These are phyloP conservation scores for Tapirus terrestris DNA, from an alignment of 2,113 vertebrate genomes.

Conservation along the genomic window DNA sequence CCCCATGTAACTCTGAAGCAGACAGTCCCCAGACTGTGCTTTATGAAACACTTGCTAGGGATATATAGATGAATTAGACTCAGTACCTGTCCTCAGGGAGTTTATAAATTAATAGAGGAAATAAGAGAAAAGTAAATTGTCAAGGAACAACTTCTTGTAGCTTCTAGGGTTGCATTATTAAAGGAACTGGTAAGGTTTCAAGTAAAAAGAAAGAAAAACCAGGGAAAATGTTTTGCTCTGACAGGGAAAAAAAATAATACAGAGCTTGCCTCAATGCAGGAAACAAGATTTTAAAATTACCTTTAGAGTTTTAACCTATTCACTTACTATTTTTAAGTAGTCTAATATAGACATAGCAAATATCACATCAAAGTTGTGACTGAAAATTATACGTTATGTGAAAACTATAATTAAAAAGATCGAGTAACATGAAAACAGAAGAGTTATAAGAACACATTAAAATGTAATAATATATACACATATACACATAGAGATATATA, in stretches of 20 bases:
- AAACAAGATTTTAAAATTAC: slow-evolving; percentile 41
- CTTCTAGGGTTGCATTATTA: background rate
- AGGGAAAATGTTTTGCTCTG: background rate
- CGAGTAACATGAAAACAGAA: slow-evolving; percentile 32
- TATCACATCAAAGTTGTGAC: slow-evolving; percentile 47
- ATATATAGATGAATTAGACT: slow-evolving; percentile 18
- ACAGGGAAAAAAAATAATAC: background rate
- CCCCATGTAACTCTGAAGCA: background rate
- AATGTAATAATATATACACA: background rate
- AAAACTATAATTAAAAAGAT: slow-evolving; percentile 62
- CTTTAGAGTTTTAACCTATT: slow-evolving; percentile 39
- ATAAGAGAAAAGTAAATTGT: slow-evolving; percentile 37
- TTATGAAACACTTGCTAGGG: background rate
- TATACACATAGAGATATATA: background rate
- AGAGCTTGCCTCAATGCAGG: background rate
- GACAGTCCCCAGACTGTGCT: background rate
- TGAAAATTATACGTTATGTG: slow-evolving; percentile 41
- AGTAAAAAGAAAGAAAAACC: slow-evolving; percentile 24
- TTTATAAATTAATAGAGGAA: slow-evolving; percentile 44
- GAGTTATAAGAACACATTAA: slow-evolving; percentile 60
- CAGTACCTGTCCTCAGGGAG: background rate
- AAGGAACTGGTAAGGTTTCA: slow-evolving; percentile 33
- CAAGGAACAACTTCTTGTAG: background rate
- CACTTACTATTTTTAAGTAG: slow-evolving; percentile 50
- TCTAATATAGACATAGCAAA: slow-evolving; percentile 34